Evolutionary conservation across 2,888 invertebrate species (phyloP), one percentile per base, ranked within the genome.

Genomic region (Antheraea yamamai): DNA sequence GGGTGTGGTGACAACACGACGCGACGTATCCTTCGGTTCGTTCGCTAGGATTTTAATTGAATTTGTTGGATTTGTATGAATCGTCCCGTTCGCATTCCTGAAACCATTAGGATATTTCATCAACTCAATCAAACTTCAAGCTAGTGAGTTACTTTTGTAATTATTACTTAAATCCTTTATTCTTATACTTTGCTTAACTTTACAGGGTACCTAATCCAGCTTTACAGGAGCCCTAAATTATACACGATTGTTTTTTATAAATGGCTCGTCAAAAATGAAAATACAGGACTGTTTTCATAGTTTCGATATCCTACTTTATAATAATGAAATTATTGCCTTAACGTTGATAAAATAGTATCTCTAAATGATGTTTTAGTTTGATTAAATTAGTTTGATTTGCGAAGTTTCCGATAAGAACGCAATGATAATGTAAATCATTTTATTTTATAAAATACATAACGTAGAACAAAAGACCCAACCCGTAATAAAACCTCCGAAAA

Each of bases 11-110:
- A 66, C 66, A 30, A 55, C 18, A n/a, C 55, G 39, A 66, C 23
- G 72, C 74, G 72, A 52, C 74, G 35, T 26, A 23, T 23, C 47
- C 71, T 74, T 74, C 76, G 77, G 76, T 78, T 75, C 79, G 79
- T 82, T 80, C 79, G 81, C 76, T 78, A 74, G 80, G 82, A 81
- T 85, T 87, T 85, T 86, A 87, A 87, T 85, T 82, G 85, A 84
- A 85, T 85, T 85, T 79, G 80, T 77, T 80, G 73, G 77, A 81
- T 79, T 78, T 79, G 84, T 82, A 81, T 78, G 84, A 83, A 81
- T 76, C 73, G 73, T 75, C 75, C 51, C 74, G 64, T 55, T 52
- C 79, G 73, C 73, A 74, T 39, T 70, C 39, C 70, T 70, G 7
- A 39, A 70, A 70, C 39, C 35, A 30, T 16, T 70, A n/a, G 35